A percentile compares a stretch with the other conserved stretches of the same genome.
phyloP scores from a whole-genome alignment of 2,797 vertebrate genomes.

The Dendrocincla tyrannina region DNA sequence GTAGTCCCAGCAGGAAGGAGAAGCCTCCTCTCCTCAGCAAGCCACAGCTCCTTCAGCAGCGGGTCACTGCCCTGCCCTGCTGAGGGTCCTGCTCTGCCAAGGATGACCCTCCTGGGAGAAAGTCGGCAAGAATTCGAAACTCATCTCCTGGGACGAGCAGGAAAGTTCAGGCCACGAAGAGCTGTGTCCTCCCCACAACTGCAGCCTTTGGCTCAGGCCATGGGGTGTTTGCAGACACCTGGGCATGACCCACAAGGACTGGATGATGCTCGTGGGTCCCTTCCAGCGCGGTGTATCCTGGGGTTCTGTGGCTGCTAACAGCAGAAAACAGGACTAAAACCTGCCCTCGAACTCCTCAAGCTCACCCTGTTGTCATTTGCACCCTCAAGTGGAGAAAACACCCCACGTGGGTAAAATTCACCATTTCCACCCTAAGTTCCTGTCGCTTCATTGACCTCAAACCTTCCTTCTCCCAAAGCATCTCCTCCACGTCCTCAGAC shows the following conservation, averaged over 20 bases:
- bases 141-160: neutral
- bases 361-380: neutral
- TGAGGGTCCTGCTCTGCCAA: neutral
- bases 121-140: neutral
- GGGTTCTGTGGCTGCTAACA: neutral
- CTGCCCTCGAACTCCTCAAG: neutral
- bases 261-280: neutral
- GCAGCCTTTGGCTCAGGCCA: neutral
- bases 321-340: neutral
- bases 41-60: neutral
- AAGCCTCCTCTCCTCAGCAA: neutral
- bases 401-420: neutral
- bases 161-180: neutral
- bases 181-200: neutral
- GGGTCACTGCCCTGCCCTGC: neutral
- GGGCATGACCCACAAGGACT: neutral
- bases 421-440: neutral
- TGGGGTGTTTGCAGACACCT: fast-evolving
- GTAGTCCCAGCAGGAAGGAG: neutral
- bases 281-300: neutral
- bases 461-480: neutral
- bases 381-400: neutral
- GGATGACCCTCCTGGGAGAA: neutral
- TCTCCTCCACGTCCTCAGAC: neutral
- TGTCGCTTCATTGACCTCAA: neutral